Base-by-base conservation (phyloP, 2,888 invertebrate genomes). In the Cepaea hortensis region DNA sequence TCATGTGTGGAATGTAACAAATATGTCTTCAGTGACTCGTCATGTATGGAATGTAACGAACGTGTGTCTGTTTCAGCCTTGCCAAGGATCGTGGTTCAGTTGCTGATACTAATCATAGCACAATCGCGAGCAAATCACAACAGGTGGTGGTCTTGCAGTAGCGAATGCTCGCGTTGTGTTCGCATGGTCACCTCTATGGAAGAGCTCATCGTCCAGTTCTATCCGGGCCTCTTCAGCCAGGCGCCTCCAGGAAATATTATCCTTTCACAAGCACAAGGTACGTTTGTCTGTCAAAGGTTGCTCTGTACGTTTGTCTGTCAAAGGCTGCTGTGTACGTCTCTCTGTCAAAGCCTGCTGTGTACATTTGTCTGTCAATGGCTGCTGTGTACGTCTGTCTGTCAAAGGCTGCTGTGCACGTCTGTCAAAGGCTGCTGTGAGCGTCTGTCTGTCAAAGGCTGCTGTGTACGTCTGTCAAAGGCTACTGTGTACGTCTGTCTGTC, bases 191-290 rank as follows among this genome's bases (percentile, higher is more conserved):
- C 80, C 62, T 88, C 89, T n/a, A 86, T 89, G 85, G 89, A 89
- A 62, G 85, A 87, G 70, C 84, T 84, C 48, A 84, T 88, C 81
- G 76, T 76, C 6, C 76, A 89, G 81, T 87, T 88, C 50, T 89
- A 89, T 81, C 88, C 88, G 0, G 89, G 89, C 4, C 86, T 89
- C 23, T 89, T 89, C 87, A 88, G 87, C 48, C 84, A 65, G 18
- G 35, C 62, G 0, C 89, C 89, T 3, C 89, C 89, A 3, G 35
- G 55, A 68, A 87, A 82, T 81, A 55, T 82, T 20, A 35, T 65
- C 76, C 62, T 11, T 50, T 79, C 61, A 35, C 85, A 7, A 82
- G 77, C 23, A 9, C 55, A 35, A 35, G 6, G 55, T 55, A 6
- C 11, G 55, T 55, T 3, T 55, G 6, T 55, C 55, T 55, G 55